Base-by-base conservation (phyloP, 2,797 vertebrate species). In the Allobates femoralis region DNA sequence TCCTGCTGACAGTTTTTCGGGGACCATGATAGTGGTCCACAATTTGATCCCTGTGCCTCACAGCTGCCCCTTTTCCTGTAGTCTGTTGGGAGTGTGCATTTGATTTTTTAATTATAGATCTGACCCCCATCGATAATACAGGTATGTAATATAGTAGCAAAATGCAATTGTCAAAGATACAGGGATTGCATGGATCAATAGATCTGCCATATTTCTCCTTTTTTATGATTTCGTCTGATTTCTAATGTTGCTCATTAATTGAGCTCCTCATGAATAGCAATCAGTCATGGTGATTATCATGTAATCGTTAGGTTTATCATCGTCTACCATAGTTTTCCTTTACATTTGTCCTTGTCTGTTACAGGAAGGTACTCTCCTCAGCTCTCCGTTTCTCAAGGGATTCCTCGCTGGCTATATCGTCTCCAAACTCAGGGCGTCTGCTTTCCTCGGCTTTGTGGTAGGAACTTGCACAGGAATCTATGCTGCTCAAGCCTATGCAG, bases 341-440 rank as follows among this genome's bases (percentile, higher is more conserved):
- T 18, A 66, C 28, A 2, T 6, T 32, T 26, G 11, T 46, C 23
- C 12, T 41, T 50, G 3, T 74, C 23, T 74, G 71, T 85, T 86
- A 2, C 87, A 99, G 97, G 96, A 97, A 88, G 93, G 95, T 73
- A 95, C 96, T 0, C 89, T 98, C 64, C 90, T 99, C 88, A 95
- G 95, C 26, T 99, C 98, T 2, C 97, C 98, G 0, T 97, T 99
- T 18, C 91, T 99, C 86, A 99, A 99, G 89, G 98, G 98, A 64
- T 97, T 98, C 88, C 90, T 99, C 90, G 97, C 97, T 0, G 98
- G 98, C 2, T 99, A 99, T 89, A 76, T 99, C 83, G 93, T 97
- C 83, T 97, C 98, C 84, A 99, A 96, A 83, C 95, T 99, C 3
- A 97, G 98, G 62, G 96, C 97, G 79, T 98, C 98, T 0, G 97